Base-by-base conservation (phyloP, 2,888 invertebrate genomes). In the Elysia crispata region DNA sequence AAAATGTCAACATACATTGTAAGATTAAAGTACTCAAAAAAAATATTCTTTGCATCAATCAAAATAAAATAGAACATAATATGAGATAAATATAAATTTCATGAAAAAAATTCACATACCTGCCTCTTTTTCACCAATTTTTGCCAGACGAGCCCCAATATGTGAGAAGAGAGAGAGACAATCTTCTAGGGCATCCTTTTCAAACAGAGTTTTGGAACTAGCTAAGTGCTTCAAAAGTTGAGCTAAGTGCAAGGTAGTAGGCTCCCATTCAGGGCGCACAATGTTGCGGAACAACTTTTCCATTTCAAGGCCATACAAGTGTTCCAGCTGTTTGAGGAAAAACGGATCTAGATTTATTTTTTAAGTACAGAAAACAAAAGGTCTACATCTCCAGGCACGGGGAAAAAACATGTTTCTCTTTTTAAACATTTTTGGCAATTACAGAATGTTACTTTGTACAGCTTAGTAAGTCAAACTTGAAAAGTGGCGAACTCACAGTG, bases 161-260 rank as follows among this genome's bases (percentile, higher is more conserved):
- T 81, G 82, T 1, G 86, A 81, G 73, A 86, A 87, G 31, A 89
- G 84, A 66, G 82, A 73, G 31, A 87, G 80, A 15, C 83, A 83
- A 77, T 89, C 88, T 0, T 77, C 57, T 23, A 88, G 76, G 0
- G 86, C 82, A 1, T 76, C 76, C 15, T 33, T 62, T 8, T 88
- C 86, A 23, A 84, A 82, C 25, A 85, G 83, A 8, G 83, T 76
- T 25, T 80, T 78, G 15, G 85, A 85, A 6, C 82, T 79, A 5
- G 87, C 84, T n/a, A 88, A 77, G 50, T 87, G 82, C 8, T 82
- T 77, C 23, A 89, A 69, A 18, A 91, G 83, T 77, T 88, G 86
- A 5, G 86, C 85, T 80, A 88, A 88, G 75, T 90, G 89, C 1
- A 78, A 79, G 33, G 87, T 73, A 15, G 79, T 81, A 11, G 90